A percentile compares a stretch with the other conserved stretches of the same genome.
Conservation (phyloP, 2,113 vertebrate species). For the Lagopus muta region DNA sequence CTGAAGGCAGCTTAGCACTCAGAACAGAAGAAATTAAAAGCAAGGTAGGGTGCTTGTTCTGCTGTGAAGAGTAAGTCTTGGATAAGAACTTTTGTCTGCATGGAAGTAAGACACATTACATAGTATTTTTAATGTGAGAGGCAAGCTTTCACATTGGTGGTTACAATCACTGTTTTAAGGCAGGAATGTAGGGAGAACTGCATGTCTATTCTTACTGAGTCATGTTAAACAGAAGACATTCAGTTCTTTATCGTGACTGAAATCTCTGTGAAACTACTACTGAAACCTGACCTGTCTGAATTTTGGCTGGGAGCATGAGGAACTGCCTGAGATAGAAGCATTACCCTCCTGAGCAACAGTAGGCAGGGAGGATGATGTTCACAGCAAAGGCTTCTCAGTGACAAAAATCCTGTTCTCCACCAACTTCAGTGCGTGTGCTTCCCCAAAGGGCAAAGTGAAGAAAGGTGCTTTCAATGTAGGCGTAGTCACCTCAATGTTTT, state of each 20-base stretch:
- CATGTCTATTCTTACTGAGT: not conserved
- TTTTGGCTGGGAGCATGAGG: not conserved
- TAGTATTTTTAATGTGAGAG: not conserved
- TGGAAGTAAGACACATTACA: not conserved
- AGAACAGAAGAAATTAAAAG: not conserved
- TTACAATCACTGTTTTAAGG: not conserved
- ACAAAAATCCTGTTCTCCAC: not conserved
- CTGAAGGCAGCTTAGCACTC: not conserved
- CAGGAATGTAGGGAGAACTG: not conserved
- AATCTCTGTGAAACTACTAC: not conserved
- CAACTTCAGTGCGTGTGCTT: not conserved
- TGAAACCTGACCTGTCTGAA: not conserved
- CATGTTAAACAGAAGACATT: not conserved
- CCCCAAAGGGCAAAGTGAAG: not conserved
- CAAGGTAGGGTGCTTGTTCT: not conserved
- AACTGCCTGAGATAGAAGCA: not conserved
- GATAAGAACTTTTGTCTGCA: not conserved
- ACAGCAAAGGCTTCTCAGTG: not conserved
- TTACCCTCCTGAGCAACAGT: not conserved
- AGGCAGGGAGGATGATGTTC: not conserved
- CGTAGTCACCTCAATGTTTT: not conserved
- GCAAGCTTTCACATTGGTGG: not conserved
- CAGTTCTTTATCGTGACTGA: not conserved
- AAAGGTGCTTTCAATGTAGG: not conserved
- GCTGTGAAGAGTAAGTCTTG: not conserved